A percentile compares a stretch with the other conserved stretches of the same genome.
Evolutionary conservation across 2,888 invertebrate species (phyloP).

Genomic region (Rhingia campestris): DNA sequence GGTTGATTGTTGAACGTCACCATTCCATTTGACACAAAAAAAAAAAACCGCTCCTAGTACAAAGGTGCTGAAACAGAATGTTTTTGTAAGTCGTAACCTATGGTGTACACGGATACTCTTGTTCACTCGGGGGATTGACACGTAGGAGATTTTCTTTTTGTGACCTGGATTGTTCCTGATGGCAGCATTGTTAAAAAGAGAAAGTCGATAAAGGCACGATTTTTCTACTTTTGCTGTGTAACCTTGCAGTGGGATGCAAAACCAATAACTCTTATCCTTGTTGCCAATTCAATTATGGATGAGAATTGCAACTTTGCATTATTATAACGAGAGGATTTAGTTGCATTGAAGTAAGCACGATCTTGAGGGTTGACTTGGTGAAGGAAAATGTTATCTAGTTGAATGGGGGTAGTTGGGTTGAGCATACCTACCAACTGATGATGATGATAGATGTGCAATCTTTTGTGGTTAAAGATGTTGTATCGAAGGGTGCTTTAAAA

Average conservation of each 20-base stretch:
- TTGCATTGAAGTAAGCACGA: constrained; percentile 53
- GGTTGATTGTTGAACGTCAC: constrained; percentile 62
- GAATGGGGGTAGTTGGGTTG: too few species aligned
- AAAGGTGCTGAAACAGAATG: constrained; percentile 44
- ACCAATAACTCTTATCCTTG: constrained; percentile 63
- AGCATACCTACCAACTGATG: too few species aligned
- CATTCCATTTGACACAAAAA: constrained; percentile 61
- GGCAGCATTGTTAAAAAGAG: not conserved
- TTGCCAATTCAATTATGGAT: constrained; percentile 68
- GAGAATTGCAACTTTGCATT: constrained; percentile 48
- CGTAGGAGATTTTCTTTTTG: constrained; percentile 28
- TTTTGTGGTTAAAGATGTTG: too few species aligned
- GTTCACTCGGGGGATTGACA: constrained; percentile 10
- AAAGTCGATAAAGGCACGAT: constrained; percentile 42
- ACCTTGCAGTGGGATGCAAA: constrained; percentile 37
- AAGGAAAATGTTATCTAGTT: too few species aligned
- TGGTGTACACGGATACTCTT: not conserved
- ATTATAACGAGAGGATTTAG: constrained; percentile 51
- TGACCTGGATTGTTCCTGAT: constrained; percentile 37
- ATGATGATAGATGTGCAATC: too few species aligned
- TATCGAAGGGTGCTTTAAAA: too few species aligned
- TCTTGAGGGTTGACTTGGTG: not conserved
- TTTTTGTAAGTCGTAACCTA: not conserved
- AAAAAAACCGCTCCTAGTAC: constrained; percentile 54
- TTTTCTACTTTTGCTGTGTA: constrained; percentile 16